phyloP scores from a whole-genome alignment of 1,140 invertebrate species.

The Lethrus apterus region DNA sequence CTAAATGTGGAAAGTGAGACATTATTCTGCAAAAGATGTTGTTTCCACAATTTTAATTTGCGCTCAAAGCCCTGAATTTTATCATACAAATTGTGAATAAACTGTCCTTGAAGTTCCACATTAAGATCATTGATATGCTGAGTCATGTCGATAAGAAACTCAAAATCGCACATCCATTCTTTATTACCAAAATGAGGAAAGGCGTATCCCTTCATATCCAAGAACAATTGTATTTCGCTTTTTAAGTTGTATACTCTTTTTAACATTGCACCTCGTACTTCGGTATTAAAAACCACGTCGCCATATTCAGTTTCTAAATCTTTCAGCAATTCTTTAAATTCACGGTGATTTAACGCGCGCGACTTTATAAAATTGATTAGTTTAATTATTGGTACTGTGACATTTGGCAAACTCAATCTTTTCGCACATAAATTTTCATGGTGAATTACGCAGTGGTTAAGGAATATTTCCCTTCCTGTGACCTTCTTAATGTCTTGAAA shows the following conservation, averaged over 20 bases:
- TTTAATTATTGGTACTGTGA: constrained; percentile 14
- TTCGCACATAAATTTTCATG: constrained; percentile 15
- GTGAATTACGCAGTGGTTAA: constrained; percentile 21
- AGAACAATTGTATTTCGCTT: constrained; percentile 27
- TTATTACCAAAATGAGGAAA: constrained; percentile 20
- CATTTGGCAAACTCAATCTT: constrained; percentile 5
- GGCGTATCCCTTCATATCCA: constrained; percentile 23
- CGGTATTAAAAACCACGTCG: constrained; percentile 28
- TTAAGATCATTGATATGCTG: constrained; percentile 23
- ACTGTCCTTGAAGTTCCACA: constrained; percentile 21
- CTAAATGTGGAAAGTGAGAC: constrained; percentile 20
- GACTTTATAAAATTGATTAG: constrained; percentile 14
- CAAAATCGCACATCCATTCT: constrained; percentile 24
- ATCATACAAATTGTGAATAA: constrained; percentile 18
- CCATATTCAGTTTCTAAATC: constrained; percentile 31
- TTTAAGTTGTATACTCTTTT: constrained; percentile 27
- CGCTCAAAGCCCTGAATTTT: too few relatives aligned
- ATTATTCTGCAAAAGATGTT: constrained; percentile 19
- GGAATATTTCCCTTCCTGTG: constrained; percentile 27
- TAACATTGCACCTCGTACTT: constrained; percentile 31
- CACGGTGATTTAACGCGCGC: constrained; percentile 7
- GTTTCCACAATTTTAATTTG: too few relatives aligned
- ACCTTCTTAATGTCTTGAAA: constrained; percentile 26
- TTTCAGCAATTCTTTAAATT: constrained; percentile 27
- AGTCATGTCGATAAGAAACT: constrained; percentile 22